phyloP scores from a whole-genome alignment of 1,140 invertebrate species.

The Drosophila tsacasi region DNA sequence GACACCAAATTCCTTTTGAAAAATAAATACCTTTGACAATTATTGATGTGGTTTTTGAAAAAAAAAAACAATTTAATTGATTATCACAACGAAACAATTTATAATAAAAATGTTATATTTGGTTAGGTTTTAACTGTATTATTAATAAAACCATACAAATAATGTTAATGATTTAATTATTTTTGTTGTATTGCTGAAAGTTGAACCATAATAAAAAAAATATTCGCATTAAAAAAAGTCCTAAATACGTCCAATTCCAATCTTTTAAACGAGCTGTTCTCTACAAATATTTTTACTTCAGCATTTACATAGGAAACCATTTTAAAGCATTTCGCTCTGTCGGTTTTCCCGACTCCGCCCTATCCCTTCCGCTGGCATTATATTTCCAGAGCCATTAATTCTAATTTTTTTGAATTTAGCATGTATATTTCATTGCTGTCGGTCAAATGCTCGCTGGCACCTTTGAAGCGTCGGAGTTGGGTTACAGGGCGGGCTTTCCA shows the following conservation, averaged over 20 bases:
- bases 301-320: neutral
- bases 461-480: constrained; percentile 29
- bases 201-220: neutral
- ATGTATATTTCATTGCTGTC: constrained; percentile 74
- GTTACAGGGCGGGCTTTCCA: neutral
- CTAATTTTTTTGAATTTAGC: constrained; percentile 72
- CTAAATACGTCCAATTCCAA: neutral
- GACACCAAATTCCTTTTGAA: neutral
- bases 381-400: constrained; percentile 65
- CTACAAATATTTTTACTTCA: neutral
- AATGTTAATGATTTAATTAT: neutral
- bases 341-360: neutral
- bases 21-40: constrained; percentile 16
- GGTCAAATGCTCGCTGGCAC: constrained; percentile 60
- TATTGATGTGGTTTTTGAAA: constrained; percentile 10
- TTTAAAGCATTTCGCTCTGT: constrained; percentile 1
- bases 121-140: neutral
- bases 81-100: neutral
- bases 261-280: neutral
- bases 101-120: neutral
- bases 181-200: neutral
- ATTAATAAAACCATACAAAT: neutral
- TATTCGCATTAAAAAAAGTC: neutral
- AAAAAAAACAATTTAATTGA: constrained; percentile 24
- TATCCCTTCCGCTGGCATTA: constrained; percentile 11